Percentiles rank a stretch among this genome's conserved stretches.
phyloP scores from a whole-genome alignment of 2,797 vertebrate genomes.

The Neomorphus geoffroyi region DNA sequence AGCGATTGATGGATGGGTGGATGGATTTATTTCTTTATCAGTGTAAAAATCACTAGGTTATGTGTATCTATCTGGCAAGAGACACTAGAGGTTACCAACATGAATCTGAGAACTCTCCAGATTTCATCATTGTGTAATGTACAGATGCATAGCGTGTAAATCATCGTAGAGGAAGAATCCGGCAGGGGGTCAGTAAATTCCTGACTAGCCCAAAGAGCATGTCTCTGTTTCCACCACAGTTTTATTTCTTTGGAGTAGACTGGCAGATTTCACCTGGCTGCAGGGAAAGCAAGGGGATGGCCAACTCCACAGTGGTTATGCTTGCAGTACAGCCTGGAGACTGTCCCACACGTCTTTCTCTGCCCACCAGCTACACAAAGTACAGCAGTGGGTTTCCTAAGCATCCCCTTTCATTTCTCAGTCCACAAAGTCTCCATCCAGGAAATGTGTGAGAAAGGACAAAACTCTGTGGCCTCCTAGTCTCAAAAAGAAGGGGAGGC shows the following conservation, averaged over 20 bases:
- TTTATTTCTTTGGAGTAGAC: neutral
- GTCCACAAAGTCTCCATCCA: neutral
- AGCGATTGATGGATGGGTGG: no score
- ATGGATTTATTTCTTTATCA: neutral
- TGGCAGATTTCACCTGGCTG: neutral
- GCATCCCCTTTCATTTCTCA: neutral
- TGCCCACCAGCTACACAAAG: neutral
- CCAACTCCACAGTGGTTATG: neutral
- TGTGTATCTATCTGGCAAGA: neutral
- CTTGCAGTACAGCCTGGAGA: neutral
- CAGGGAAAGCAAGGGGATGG: neutral
- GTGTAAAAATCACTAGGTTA: neutral
- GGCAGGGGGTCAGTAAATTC: neutral
- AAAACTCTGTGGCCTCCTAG: neutral
- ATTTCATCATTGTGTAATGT: neutral
- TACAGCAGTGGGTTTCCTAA: neutral
- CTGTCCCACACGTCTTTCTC: neutral
- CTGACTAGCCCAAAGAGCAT: neutral
- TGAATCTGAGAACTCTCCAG: neutral
- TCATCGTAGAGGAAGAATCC: neutral
- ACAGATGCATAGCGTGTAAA: neutral
- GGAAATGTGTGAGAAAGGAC: neutral
- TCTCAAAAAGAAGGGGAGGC: neutral
- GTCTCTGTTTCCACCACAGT: neutral
- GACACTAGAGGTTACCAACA: neutral